phyloP scores from a whole-genome alignment of 2,113 vertebrate species.

The Chaetodon auriga region DNA sequence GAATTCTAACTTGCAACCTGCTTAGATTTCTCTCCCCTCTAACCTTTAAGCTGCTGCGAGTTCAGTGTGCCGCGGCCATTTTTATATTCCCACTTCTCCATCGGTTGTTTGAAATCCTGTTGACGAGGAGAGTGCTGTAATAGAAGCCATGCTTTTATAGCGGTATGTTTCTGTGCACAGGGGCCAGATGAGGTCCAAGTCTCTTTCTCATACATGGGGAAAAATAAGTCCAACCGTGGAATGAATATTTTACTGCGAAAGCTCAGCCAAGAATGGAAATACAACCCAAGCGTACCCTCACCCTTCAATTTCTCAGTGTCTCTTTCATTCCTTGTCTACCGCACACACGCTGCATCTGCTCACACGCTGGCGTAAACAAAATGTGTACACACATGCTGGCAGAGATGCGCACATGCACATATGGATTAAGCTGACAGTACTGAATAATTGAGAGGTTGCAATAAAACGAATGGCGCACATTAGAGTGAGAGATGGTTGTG shows the following conservation, averaged over 20 bases:
- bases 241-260: conserved; percentile 45
- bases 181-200: conserved; percentile 47
- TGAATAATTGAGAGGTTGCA: conserved; percentile 82
- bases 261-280: conserved; percentile 35
- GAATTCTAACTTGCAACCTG: conserved; percentile 40
- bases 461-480: conserved; percentile 72
- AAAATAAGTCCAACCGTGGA: conserved; percentile 32
- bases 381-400: neutral
- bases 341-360: neutral
- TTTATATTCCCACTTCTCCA: conserved; percentile 44
- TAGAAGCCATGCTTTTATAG: conserved; percentile 35
- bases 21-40: conserved; percentile 14
- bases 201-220: conserved; percentile 24
- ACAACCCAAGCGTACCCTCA: conserved; percentile 1
- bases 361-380: conserved; percentile 4
- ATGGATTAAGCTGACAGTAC: conserved; percentile 51
- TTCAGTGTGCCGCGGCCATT: conserved; percentile 13
- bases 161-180: conserved; percentile 32
- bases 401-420: conserved; percentile 21
- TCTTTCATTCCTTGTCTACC: conserved; percentile 9
- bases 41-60: conserved; percentile 36
- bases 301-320: conserved; percentile 33
- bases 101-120: conserved; percentile 32
- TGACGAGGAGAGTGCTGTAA: conserved; percentile 38
- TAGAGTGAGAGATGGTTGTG: conserved; percentile 43